A percentile compares a stretch with the other conserved stretches of the same genome.
Evolutionary conservation across 2,797 vertebrate genomes (phyloP).

Genomic region (Adelosebastes latens): DNA sequence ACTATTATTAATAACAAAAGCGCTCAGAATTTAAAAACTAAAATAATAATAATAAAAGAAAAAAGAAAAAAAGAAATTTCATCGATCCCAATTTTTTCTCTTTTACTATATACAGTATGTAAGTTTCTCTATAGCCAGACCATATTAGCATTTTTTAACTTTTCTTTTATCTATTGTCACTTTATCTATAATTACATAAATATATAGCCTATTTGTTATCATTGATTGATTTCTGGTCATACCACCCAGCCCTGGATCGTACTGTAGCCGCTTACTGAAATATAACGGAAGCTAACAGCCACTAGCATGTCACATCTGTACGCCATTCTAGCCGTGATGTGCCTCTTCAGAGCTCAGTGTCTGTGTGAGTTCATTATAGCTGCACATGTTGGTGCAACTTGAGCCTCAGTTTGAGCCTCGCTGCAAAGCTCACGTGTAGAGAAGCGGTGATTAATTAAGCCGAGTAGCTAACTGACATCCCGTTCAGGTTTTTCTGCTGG

Average conservation of each 20-base stretch:
- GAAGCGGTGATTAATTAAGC: background rate
- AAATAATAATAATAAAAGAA: too few species aligned
- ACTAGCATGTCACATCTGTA: background rate
- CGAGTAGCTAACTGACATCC: background rate
- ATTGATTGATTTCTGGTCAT: background rate
- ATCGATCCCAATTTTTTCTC: too few species aligned
- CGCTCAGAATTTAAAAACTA: too few species aligned
- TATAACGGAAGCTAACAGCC: background rate
- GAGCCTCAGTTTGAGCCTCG: background rate
- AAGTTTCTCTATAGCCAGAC: too few species aligned
- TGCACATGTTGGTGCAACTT: background rate
- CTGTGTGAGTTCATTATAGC: background rate
- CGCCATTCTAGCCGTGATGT: background rate
- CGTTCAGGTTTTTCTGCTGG: background rate
- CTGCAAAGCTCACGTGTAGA: background rate
- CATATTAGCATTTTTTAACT: background rate
- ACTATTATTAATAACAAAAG: too few species aligned
- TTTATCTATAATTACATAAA: background rate
- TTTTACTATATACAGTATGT: too few species aligned
- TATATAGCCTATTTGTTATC: background rate
- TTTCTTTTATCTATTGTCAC: background rate
- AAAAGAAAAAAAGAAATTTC: too few species aligned
- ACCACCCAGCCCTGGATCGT: background rate
- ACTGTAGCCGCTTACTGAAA: background rate
- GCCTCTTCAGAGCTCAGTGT: background rate